Percentiles rank a stretch among this genome's conserved stretches.
Evolutionary conservation across 2,888 invertebrate genomes (phyloP).

Genomic region (Dorcus parallelipipedus): DNA sequence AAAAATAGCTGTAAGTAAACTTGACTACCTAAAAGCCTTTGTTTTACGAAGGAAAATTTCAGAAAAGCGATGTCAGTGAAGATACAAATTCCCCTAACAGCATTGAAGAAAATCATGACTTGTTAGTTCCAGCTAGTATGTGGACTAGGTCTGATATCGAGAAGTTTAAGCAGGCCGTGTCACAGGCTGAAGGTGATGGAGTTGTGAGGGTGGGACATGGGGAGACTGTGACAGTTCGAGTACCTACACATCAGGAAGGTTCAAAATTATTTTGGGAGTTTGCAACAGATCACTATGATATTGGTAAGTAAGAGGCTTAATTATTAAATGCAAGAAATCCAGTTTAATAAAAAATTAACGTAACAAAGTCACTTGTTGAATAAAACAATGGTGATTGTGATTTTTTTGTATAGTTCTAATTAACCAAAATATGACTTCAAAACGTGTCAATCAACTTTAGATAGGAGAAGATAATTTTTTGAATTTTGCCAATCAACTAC

Average conservation of each 20-base stretch:
- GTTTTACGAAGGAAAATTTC: constrained; percentile 4
- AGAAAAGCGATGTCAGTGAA: constrained; percentile 19
- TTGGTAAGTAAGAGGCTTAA: constrained; percentile 53
- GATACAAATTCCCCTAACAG: constrained; percentile 14
- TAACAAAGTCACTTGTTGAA: too few relatives aligned
- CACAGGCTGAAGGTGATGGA: constrained; percentile 76
- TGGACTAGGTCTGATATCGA: constrained; percentile 90
- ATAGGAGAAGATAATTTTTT: too few relatives aligned
- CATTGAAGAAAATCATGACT: constrained; percentile 33
- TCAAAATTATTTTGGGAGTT: constrained; percentile 98
- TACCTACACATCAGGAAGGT: constrained; percentile 94
- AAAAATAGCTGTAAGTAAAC: neutral
- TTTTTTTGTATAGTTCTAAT: too few relatives aligned
- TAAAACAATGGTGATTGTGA: too few relatives aligned
- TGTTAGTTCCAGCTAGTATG: constrained; percentile 78
- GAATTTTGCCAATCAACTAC: too few relatives aligned
- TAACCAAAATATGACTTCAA: too few relatives aligned
- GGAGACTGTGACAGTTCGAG: constrained; percentile 93
- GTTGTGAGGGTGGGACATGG: constrained; percentile 93
- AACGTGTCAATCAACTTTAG: too few relatives aligned
- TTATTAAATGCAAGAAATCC: too few relatives aligned
- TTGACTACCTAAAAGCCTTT: neutral
- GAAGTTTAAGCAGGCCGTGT: constrained; percentile 86
- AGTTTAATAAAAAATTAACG: too few relatives aligned
- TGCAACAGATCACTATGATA: constrained; percentile 96